Conservation (phyloP, 2,888 invertebrate genomes). For the Phaonia tiefii region DNA sequence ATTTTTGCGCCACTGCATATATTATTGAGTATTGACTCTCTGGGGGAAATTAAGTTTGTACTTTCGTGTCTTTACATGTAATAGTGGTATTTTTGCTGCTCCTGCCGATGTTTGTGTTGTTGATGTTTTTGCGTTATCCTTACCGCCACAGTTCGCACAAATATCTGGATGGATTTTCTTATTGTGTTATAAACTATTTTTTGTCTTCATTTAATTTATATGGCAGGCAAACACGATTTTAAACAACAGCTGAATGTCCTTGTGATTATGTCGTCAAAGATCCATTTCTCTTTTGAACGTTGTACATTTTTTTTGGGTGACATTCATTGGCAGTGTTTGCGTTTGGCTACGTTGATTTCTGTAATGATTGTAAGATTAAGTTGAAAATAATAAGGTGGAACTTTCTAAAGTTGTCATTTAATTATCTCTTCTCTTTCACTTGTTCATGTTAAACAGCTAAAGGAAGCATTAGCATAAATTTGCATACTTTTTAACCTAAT, state of each 20-base stretch:
- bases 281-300: background rate
- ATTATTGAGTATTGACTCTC: background rate
- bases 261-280: background rate
- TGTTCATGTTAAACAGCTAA: no score
- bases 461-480: no score
- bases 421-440: no score
- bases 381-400: slow-evolving; percentile 2
- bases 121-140: background rate
- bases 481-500: no score
- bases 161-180: background rate
- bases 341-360: background rate
- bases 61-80: slow-evolving; percentile 1
- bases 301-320: background rate
- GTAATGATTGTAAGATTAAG: background rate
- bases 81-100: background rate
- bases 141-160: background rate
- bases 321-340: background rate
- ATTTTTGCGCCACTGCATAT: background rate
- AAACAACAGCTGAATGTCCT: no score
- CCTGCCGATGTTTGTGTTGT: background rate
- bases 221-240: background rate
- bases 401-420: no score
- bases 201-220: no score
- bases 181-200: background rate
- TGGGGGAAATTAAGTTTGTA: background rate